phyloP scores from a whole-genome alignment of 2,797 vertebrate genomes.

The Malurus leucopterus region DNA sequence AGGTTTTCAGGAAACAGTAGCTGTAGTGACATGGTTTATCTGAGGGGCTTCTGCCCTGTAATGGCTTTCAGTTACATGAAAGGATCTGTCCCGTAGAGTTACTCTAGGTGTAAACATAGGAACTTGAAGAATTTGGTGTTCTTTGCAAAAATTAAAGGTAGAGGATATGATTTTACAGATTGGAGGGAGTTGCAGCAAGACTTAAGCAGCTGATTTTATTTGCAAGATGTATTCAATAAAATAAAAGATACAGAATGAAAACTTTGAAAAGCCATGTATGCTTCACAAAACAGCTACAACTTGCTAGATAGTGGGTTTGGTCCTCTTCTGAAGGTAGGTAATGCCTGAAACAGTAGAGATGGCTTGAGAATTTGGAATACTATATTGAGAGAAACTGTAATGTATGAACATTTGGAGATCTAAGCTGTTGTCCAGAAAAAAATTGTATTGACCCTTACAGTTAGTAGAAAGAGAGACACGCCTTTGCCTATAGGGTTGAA shows the following conservation, averaged over 20 bases:
- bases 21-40: neutral
- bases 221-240: neutral
- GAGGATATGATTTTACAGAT: neutral
- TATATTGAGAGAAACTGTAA: neutral
- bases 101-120: neutral
- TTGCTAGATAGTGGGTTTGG: neutral
- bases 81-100: neutral
- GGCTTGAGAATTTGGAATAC: neutral
- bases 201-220: neutral
- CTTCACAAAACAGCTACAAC: neutral
- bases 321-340: neutral
- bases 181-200: neutral
- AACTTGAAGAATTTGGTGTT: neutral
- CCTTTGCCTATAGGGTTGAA: neutral
- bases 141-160: neutral
- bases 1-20: neutral
- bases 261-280: neutral
- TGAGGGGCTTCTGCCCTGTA: rapidly evolving
- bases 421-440: neutral
- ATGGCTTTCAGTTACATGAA: neutral
- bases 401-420: neutral
- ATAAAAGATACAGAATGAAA: neutral
- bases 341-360: neutral
- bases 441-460: neutral
- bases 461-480: neutral